These are phyloP conservation scores for Sebastes melanostomus DNA, from an alignment of 2,797 vertebrate species.

Conservation along the genomic window DNA sequence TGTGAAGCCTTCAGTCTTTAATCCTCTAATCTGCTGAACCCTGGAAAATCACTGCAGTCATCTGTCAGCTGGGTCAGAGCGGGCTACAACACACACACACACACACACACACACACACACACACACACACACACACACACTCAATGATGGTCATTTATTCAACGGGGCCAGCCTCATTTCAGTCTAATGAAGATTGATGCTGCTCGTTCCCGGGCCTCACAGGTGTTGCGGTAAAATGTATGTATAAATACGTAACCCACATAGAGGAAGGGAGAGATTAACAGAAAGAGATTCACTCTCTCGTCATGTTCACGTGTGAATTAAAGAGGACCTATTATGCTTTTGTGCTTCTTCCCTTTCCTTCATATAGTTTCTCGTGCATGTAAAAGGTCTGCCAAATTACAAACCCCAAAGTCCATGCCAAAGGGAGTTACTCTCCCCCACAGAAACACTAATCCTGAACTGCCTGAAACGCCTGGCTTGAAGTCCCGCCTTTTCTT, in stretches of 20 bases:
- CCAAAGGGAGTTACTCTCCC: too few relatives aligned
- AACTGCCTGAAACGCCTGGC: too few relatives aligned
- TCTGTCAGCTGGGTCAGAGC: slow-evolving; percentile 77
- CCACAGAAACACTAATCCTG: too few relatives aligned
- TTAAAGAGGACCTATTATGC: background rate
- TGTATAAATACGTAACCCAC: slow-evolving; percentile 76
- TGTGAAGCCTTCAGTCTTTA: slow-evolving; percentile 79
- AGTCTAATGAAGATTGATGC: slow-evolving; percentile 84
- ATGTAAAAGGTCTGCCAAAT: too few relatives aligned
- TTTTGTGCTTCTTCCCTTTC: too few relatives aligned
- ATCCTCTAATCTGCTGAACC: slow-evolving; percentile 85
- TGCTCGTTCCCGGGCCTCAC: slow-evolving; percentile 70
- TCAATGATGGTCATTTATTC: slow-evolving; percentile 79
- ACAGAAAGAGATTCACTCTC: slow-evolving; percentile 17
- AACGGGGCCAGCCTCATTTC: slow-evolving; percentile 80
- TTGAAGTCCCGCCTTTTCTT: too few relatives aligned
- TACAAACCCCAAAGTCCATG: too few relatives aligned
- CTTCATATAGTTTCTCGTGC: too few relatives aligned
- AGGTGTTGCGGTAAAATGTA: slow-evolving; percentile 71
- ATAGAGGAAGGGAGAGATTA: slow-evolving; percentile 52
- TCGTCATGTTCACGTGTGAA: slow-evolving; percentile 18
- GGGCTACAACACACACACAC: slow-evolving; percentile 33
- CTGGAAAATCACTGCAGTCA: slow-evolving; percentile 82
- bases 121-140: slow-evolving; percentile 38
- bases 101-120: slow-evolving; percentile 1